Base-by-base conservation (phyloP, 2,888 invertebrate species). In the Rhingia campestris region DNA sequence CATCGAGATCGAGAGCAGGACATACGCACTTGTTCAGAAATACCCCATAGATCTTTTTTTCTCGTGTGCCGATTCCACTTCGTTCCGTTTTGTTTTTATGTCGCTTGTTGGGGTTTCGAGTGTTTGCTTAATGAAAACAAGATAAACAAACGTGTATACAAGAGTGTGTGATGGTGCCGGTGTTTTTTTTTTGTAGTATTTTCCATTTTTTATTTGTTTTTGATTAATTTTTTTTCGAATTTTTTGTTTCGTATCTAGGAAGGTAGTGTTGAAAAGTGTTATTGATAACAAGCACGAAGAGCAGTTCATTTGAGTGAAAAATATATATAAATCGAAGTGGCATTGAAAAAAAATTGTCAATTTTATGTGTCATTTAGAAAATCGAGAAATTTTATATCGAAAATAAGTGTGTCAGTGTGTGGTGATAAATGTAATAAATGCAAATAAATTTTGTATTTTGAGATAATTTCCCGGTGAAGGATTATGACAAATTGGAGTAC, bases 401-500 rank as follows among this genome's bases (percentile, higher is more conserved):
- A 47, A 49, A 56, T 37, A 39, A 45, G 41, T 58, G 6, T 39
- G 30, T 59, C 37, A 33, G 56, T 10, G 39, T 39, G 41, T 6
- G 4, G 6, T 51, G 10, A 30, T 9, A 12, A 64, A 9, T 10
- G 10, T 37, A n/a, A n/a, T n/a, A n/a, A n/a, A 37, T 49, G 9
- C 0, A 35, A 22, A 14, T 5, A 49, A 6, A 64, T 4, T 37
- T 37, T 7, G 12, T 1, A 12, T 14, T 43, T 10, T 10, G n/a
- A 30, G 30, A 32, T 7, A 4, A 39, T 5, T 67, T 37, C 58
- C 39, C 37, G 33, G 49, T 10, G 33, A 70, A 72, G 75, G 84
- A 86, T 86, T 79, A 86, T 84, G 81, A 61, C 39, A 45, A 64
- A 43, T 61, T 64, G 74, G 67, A 75, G 59, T 59, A 66, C 69